Conservation (phyloP, 2,113 vertebrate genomes). For the Mus spicilegus region DNA sequence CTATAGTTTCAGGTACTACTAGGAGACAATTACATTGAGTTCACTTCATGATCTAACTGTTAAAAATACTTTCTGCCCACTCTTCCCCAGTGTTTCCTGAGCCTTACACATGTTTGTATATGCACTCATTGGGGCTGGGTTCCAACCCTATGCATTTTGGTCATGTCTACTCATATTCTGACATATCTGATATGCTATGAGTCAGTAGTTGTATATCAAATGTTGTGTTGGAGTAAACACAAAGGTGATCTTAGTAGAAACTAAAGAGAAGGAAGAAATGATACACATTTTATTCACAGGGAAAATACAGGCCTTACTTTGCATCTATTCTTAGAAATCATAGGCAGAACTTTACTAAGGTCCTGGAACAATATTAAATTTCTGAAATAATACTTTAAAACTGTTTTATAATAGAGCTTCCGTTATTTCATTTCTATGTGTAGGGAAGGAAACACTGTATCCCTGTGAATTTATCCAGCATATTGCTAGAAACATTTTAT, state of each 20-base stretch:
- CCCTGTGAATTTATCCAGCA: background rate
- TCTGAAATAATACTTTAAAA: slow-evolving; percentile 10
- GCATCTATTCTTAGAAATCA: background rate
- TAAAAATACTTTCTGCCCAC: background rate
- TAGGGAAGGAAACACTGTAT: background rate
- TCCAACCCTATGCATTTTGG: background rate
- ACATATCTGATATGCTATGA: background rate
- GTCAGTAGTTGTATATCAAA: background rate
- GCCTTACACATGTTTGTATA: background rate
- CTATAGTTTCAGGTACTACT: background rate
- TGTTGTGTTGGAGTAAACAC: background rate
- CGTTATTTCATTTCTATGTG: background rate
- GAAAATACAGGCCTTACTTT: background rate
- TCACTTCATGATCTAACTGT: background rate
- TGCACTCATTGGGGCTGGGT: background rate
- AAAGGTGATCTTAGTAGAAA: background rate
- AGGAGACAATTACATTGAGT: background rate
- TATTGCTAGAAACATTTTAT: background rate
- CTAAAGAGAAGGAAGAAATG: background rate
- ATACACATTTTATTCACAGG: background rate
- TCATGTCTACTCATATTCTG: background rate
- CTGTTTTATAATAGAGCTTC: background rate
- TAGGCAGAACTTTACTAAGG: background rate
- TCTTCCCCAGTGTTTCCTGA: background rate
- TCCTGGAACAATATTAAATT: background rate